Base-by-base conservation (phyloP, 2,797 vertebrate genomes). In the Tolypeutes matacus region DNA sequence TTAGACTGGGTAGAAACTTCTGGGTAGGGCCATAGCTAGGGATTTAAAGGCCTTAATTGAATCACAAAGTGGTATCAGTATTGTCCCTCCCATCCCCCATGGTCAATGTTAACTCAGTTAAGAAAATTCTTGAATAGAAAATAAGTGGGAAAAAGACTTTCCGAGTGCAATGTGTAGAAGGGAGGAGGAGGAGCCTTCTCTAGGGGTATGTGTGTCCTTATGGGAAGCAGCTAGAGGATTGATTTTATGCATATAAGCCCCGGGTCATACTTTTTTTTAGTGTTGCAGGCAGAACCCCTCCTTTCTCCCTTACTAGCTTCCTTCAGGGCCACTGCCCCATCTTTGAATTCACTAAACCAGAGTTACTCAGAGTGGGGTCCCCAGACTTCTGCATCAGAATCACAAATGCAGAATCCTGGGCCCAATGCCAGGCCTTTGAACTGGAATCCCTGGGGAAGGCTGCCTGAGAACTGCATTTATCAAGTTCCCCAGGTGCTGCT, bases 401-500 rank as follows among this genome's bases (percentile, higher is more conserved):
- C 82, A 90, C 51, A 84, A 53, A 73, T 80, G 39, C 64, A 53
- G 69, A 95, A 81, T 83, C 53, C 34, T 62, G 36, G 42, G 49
- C 56, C 62, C 27, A 56, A 29, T 20, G 78, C 84, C 84, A 93
- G 87, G 69, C 27, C 51, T 93, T 92, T 70, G 64, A 85, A 62
- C 53, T 75, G 89, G 94, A 73, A 78, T 34, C 21, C 56, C 65
- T 9, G 6, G 62, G 46, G 60, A 91, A 36, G 39, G 70, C 18
- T 34, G 85, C 34, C 36, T 18, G 39, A 70, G 69, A 93, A 62
- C 36, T 58, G 11, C 46, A 53, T 90, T 64, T 83, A 70, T 42
- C 53, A 64, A 46, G 23, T n/a, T 51, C 42, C 20, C n/a, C 60
- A 64, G 64, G 36, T 69, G 23, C 15, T 67, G 29, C 60, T 56